Base-by-base conservation (phyloP, 1,140 invertebrate genomes). In the Zaprionus lachaisei region DNA sequence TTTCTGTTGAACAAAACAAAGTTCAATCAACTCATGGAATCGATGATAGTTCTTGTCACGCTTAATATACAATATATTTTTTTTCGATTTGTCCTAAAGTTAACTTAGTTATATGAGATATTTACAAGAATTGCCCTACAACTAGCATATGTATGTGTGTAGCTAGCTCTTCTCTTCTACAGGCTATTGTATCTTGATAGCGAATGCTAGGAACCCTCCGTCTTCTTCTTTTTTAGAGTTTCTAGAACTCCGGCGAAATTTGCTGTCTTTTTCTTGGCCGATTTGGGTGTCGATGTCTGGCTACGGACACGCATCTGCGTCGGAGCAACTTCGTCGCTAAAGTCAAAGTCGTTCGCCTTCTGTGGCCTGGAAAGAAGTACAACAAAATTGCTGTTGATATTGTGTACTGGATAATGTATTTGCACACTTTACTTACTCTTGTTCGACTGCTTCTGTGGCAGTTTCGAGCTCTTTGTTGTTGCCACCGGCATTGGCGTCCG, bases 221-320 rank as follows among this genome's bases (percentile, higher is more conserved):
- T 87, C 41, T 92, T 92, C 63, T 92, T 91, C 72, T 92, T 92
- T 49, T 92, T 92, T 89, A 95, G 93, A 0, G 94, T 95, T 2
- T 94, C 94, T 47, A 95, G 87, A 7, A 95, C 94, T 11, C 94
- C 94, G 49, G 95, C 95, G 65, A 95, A 94, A 81, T 94, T 95
- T 0, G 95, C 94, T 2, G 94, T 95, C 91, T 95, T 95, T 80
- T 95, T 95, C 77, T 95, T 95, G 0, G 94, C 94, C 66, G 94
- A 95, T 62, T 95, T 95, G 5, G 94, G 94, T 2, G 94, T 94
- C 17, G 93, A 93, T 0, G 94, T 94, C 28, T 93, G 93, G 79
- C 93, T 93, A 15, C 94, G 91, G 20, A 94, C 94, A 2, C 94
- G 94, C 77, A 94, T 82, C 67, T 94, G 93, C 14, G 94, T 94